These are phyloP conservation scores for Champsocephalus gunnari DNA, from an alignment of 2,797 vertebrate genomes.

Conservation along the genomic window DNA sequence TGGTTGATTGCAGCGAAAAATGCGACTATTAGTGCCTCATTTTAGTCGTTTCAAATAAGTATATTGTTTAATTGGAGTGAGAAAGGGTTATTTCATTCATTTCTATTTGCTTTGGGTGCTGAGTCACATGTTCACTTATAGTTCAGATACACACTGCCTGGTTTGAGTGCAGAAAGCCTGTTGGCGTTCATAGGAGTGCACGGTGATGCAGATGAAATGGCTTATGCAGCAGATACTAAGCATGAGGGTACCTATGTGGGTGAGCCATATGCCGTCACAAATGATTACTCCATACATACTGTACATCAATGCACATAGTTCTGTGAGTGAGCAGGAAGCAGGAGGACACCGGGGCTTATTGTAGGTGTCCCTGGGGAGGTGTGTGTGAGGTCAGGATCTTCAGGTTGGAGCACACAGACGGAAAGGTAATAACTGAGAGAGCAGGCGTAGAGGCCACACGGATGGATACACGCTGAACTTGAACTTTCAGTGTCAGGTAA, in stretches of 20 bases:
- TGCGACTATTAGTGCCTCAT: not conserved
- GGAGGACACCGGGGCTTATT: slow-evolving; percentile 16
- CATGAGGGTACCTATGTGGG: not conserved
- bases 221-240: not conserved
- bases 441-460: not conserved
- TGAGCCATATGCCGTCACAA: slow-evolving; percentile 1
- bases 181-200: not conserved
- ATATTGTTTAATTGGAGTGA: slow-evolving; percentile 19
- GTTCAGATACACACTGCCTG: not conserved
- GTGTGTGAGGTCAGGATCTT: slow-evolving; percentile 20
- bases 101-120: not conserved
- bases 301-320: not conserved
- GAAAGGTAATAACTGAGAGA: not conserved
- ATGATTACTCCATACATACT: not conserved
- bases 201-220: not conserved
- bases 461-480: slow-evolving; percentile 17
- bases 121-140: not conserved
- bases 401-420: slow-evolving; percentile 5
- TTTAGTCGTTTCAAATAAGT: slow-evolving; percentile 16
- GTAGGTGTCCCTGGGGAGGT: slow-evolving; percentile 24
- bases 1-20: slow-evolving; percentile 26
- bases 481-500: not conserved
- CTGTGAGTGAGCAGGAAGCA: slow-evolving; percentile 2
- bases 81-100: slow-evolving; percentile 5
- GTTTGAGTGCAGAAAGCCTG: not conserved